These are phyloP conservation scores for Brenthis ino DNA, from an alignment of 2,888 invertebrate genomes.

Conservation along the genomic window DNA sequence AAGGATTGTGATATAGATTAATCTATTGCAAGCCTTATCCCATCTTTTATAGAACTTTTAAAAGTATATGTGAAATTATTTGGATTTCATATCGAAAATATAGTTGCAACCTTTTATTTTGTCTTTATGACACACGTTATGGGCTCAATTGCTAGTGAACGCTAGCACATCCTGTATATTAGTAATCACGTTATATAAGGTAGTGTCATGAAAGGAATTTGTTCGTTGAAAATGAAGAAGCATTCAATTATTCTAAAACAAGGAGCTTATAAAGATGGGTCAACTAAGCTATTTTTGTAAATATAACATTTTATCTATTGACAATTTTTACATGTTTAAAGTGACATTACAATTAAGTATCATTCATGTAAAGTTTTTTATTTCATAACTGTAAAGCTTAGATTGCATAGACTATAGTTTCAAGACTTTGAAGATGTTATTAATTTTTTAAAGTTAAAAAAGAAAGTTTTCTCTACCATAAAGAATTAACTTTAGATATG, in stretches of 20 bases:
- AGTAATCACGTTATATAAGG: no score
- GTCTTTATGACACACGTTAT: neutral
- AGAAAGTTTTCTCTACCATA: neutral
- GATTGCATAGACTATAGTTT: constrained; percentile 18
- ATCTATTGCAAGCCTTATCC: constrained; percentile 29
- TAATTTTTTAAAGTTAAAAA: neutral
- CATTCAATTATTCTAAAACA: constrained; percentile 14
- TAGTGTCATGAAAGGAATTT: no score
- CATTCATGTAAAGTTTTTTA: constrained; percentile 16
- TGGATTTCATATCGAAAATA: no score
- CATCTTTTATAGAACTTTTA: constrained; percentile 18
- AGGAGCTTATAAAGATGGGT: constrained; percentile 35
- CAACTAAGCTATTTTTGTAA: constrained; percentile 41
- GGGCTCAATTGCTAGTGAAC: no score
- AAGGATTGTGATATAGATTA: constrained; percentile 32
- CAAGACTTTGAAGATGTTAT: constrained; percentile 4
- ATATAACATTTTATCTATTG: constrained; percentile 41
- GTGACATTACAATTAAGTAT: constrained; percentile 33
- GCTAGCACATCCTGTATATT: no score
- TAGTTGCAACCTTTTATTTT: neutral
- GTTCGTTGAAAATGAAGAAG: no score
- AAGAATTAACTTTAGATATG: neutral
- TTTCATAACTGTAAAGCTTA: constrained; percentile 5
- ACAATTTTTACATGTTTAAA: constrained; percentile 47
- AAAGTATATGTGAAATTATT: neutral